Evolutionary conservation across 2,113 vertebrate genomes (phyloP).

Genomic region (Chauna torquata): DNA sequence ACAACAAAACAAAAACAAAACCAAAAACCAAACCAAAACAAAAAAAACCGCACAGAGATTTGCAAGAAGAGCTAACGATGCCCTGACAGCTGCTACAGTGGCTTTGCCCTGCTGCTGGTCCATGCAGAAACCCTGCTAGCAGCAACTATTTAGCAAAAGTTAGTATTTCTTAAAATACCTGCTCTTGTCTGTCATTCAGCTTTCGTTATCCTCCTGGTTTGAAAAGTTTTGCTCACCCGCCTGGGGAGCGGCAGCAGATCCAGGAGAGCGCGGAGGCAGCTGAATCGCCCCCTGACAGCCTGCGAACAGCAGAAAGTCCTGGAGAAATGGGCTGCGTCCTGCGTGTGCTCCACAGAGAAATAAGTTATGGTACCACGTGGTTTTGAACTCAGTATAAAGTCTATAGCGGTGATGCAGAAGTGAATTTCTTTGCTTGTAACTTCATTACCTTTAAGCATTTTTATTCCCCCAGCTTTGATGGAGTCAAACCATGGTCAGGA

Average conservation of each 20-base stretch:
- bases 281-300: accelerated
- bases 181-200: neutral
- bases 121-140: neutral
- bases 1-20: neutral
- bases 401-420: neutral
- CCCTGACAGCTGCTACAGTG: accelerated
- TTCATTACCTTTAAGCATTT: neutral
- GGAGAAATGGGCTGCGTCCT: neutral
- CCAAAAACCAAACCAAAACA: neutral
- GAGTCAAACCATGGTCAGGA: neutral
- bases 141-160: neutral
- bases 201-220: neutral
- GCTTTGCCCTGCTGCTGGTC: neutral
- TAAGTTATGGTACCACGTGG: accelerated
- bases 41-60: neutral
- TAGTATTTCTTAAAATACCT: neutral
- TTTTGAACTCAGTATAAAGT: neutral
- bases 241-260: neutral
- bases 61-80: neutral
- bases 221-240: neutral
- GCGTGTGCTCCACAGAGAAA: accelerated
- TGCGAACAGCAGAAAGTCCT: accelerated
- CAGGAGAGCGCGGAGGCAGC: neutral
- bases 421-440: neutral
- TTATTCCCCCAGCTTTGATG: neutral